phyloP scores from a whole-genome alignment of 2,113 vertebrate genomes.

The Casuarius casuarius region DNA sequence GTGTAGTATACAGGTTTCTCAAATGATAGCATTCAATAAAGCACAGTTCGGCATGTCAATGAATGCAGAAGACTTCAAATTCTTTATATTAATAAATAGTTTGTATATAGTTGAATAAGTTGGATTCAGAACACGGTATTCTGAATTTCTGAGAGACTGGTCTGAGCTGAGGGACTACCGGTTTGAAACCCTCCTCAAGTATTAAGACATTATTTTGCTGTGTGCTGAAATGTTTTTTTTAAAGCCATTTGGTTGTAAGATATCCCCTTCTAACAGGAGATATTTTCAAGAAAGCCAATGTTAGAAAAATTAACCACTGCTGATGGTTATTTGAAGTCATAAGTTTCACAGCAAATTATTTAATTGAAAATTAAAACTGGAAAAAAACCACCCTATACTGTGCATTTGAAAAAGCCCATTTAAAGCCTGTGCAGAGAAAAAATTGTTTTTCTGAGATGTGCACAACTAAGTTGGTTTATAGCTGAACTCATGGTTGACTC shows the following conservation, averaged over 20 bases:
- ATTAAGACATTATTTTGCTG: background rate
- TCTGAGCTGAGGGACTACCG: background rate
- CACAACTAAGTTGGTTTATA: background rate
- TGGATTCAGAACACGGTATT: background rate
- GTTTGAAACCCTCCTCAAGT: background rate
- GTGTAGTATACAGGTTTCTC: background rate
- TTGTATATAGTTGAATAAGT: background rate
- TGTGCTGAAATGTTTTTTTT: background rate
- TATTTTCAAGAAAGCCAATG: background rate
- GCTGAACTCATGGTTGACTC: background rate
- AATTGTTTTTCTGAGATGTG: background rate
- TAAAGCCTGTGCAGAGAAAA: background rate
- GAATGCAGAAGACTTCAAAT: background rate
- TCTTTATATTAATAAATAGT: background rate
- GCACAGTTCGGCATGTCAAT: background rate
- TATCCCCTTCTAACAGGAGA: background rate
- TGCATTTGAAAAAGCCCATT: background rate
- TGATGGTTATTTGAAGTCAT: background rate
- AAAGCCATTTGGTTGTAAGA: background rate
- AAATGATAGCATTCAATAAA: background rate
- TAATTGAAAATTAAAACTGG: background rate
- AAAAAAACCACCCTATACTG: accelerated
- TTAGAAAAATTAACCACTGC: background rate
- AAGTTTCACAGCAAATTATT: background rate
- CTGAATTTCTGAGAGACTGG: background rate